These are phyloP conservation scores for Rhinoderma darwinii DNA, from an alignment of 2,113 vertebrate species.

Conservation along the genomic window DNA sequence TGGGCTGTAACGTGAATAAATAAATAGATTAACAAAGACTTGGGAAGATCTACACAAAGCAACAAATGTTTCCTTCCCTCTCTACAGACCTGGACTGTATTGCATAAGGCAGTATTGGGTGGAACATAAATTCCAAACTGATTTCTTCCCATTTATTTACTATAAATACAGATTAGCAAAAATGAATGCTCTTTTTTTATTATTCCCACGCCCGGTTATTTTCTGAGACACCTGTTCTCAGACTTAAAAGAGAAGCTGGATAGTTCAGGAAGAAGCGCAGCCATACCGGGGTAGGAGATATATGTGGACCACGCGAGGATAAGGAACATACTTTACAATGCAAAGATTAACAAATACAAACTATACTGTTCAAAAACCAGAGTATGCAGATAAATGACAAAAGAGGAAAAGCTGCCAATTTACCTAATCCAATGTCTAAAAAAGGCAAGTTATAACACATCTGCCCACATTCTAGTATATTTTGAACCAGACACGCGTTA, in stretches of 20 bases:
- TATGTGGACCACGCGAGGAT: not conserved
- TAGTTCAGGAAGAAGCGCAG: not conserved
- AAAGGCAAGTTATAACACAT: not conserved
- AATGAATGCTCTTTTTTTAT: slow-evolving; percentile 25
- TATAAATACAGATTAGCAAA: slow-evolving; percentile 49
- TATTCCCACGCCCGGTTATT: slow-evolving; percentile 49
- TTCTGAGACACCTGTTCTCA: slow-evolving; percentile 46
- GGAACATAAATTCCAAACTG: slow-evolving; percentile 14
- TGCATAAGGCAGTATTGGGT: slow-evolving; percentile 27
- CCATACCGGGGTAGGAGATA: not conserved
- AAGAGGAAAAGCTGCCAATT: not conserved
- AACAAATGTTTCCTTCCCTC: slow-evolving; percentile 25
- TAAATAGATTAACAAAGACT: slow-evolving; percentile 21
- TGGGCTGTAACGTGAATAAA: slow-evolving; percentile 4
- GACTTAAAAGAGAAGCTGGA: not conserved
- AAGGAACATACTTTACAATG: not conserved
- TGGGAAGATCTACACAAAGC: slow-evolving; percentile 18
- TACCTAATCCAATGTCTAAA: not conserved
- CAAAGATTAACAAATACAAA: slow-evolving; percentile 5
- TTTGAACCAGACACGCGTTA: not conserved
- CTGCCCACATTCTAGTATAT: not conserved
- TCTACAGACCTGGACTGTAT: slow-evolving; percentile 15
- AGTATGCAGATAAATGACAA: not conserved
- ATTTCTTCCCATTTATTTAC: slow-evolving; percentile 57
- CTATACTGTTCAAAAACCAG: not conserved